A percentile compares a stretch with the other conserved stretches of the same genome.
Conservation (phyloP, 1,140 invertebrate species). For the Bombus pyrosoma region DNA sequence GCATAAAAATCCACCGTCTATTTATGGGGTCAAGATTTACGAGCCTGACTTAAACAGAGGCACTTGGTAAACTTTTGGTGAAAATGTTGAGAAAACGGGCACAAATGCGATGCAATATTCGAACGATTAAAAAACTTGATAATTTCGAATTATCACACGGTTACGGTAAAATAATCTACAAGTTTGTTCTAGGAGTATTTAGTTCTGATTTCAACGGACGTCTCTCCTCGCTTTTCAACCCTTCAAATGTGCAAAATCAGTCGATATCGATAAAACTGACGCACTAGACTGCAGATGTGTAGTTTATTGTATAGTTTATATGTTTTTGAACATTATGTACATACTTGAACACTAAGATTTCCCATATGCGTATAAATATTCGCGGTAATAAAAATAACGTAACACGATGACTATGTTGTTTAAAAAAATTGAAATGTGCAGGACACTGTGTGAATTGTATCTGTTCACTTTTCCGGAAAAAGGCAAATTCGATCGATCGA, state of each 20-base stretch:
- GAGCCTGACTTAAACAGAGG: not conserved
- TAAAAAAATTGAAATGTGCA: not conserved
- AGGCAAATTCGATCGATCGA: not conserved
- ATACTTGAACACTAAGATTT: no score
- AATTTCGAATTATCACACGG: constrained; percentile 17
- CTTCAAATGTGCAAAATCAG: not conserved
- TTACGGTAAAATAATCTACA: constrained; percentile 53
- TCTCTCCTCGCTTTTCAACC: constrained; percentile 33
- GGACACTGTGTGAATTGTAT: not conserved
- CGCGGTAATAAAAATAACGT: no score
- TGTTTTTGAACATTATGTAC: not conserved
- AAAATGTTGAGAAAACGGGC: not conserved
- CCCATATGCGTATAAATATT: not conserved
- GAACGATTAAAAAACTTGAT: constrained; percentile 12
- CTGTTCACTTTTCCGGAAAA: not conserved
- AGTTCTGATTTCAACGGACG: constrained; percentile 34
- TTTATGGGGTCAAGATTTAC: not conserved
- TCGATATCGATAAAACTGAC: no score
- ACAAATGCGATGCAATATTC: not conserved
- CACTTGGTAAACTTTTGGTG: constrained; percentile 2
- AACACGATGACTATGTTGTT: not conserved
- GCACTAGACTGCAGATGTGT: not conserved
- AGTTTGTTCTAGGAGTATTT: constrained; percentile 57
- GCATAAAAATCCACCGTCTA: no score
- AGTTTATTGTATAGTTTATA: no score